phyloP scores from a whole-genome alignment of 2,888 invertebrate genomes.

The Stictocephala bisonia region DNA sequence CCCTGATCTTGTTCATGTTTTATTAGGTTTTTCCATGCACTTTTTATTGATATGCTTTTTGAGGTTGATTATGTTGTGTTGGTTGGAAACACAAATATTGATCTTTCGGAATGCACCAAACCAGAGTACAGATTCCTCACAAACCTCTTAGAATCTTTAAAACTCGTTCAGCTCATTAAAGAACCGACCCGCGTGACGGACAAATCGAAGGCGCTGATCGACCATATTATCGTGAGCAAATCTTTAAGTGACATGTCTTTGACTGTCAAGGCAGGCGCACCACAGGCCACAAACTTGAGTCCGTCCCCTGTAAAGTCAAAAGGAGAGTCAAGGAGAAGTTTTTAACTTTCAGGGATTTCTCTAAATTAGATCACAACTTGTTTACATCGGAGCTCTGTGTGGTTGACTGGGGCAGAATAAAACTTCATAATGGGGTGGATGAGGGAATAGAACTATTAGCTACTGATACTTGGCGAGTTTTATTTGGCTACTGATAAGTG shows the following conservation, averaged over 20 bases:
- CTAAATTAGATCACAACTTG: neutral
- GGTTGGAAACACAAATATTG: neutral
- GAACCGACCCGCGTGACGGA: neutral
- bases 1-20: neutral
- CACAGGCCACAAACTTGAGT: neutral
- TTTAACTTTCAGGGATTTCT: neutral
- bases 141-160: neutral
- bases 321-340: neutral
- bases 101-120: neutral
- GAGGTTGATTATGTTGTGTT: neutral
- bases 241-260: no score
- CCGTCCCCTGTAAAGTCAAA: neutral
- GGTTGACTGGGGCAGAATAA: neutral
- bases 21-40: neutral
- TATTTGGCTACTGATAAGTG: neutral
- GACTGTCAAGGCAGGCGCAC: no score
- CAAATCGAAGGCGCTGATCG: neutral
- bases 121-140: neutral
- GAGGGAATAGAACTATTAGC: neutral
- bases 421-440: neutral
- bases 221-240: no score
- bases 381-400: neutral
- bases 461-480: neutral
- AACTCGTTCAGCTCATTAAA: neutral
- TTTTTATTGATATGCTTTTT: neutral